A percentile compares a stretch with the other conserved stretches of the same genome.
Evolutionary conservation across 64 coral and sea anemone species (phyloP).

Genomic region (Pocillopora damicornis): DNA sequence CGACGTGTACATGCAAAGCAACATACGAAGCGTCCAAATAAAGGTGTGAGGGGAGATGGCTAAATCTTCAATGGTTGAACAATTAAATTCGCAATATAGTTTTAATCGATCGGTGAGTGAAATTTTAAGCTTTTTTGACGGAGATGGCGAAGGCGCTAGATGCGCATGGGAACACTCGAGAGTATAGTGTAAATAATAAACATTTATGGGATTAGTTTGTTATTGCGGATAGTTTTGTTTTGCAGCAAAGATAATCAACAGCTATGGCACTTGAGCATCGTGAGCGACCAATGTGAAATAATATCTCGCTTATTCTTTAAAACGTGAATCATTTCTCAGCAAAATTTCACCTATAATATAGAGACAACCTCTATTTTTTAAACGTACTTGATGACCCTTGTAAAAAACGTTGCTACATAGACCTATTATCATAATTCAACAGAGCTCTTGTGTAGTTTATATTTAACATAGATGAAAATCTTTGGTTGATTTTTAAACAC

Average conservation of each 20-base stretch:
- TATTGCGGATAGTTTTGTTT: not conserved
- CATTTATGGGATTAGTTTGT: not conserved
- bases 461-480: not conserved
- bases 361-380: not conserved
- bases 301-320: not conserved
- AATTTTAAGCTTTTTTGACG: not conserved
- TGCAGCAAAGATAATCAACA: no score
- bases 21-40: not conserved
- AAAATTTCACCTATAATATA: no score
- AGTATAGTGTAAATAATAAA: not conserved
- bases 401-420: not conserved
- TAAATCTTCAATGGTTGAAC: not conserved
- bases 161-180: not conserved
- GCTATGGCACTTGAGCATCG: not conserved
- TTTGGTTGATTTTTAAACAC: not conserved
- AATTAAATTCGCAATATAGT: not conserved
- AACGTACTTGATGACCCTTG: not conserved
- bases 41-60: not conserved
- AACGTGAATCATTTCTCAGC: not conserved
- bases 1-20: not conserved
- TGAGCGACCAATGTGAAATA: not conserved
- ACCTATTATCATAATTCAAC: not conserved
- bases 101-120: not conserved
- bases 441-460: not conserved
- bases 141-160: not conserved